A percentile compares a stretch with the other conserved stretches of the same genome.
phyloP scores from a whole-genome alignment of 2,797 vertebrate genomes.

The Malurus splendens region DNA sequence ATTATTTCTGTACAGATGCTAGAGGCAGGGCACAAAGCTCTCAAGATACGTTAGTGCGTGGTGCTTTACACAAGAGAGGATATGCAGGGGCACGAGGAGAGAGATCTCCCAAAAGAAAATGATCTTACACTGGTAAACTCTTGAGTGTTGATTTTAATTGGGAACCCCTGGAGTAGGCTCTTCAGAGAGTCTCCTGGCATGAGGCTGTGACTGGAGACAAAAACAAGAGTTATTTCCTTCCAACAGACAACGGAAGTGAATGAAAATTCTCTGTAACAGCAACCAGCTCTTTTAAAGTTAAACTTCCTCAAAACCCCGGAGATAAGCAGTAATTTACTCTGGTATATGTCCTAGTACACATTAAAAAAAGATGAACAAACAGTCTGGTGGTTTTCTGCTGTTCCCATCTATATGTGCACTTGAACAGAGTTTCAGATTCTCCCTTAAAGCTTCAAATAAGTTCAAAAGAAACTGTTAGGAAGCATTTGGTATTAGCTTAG shows the following conservation, averaged over 20 bases:
- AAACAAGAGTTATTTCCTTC: neutral
- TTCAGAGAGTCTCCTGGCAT: neutral
- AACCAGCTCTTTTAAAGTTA: neutral
- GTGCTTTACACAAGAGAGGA: neutral
- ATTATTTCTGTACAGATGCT: neutral
- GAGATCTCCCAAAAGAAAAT: neutral
- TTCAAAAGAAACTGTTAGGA: neutral
- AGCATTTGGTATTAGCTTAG: neutral
- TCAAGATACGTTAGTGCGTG: neutral
- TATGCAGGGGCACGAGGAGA: neutral
- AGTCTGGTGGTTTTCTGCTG: neutral
- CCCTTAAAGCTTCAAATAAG: neutral
- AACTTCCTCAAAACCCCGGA: neutral
- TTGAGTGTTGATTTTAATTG: neutral
- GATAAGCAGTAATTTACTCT: neutral
- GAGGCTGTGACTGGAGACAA: neutral
- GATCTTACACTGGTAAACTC: neutral
- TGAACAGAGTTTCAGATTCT: neutral
- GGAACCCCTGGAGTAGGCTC: neutral
- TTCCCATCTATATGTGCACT: rapidly evolving
- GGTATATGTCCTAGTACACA: neutral
- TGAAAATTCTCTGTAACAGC: neutral
- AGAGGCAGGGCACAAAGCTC: neutral
- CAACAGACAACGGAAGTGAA: neutral
- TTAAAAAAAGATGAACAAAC: neutral